These are phyloP conservation scores for Amphiprion clarkii DNA, from an alignment of 2,797 vertebrate genomes.

Conservation along the genomic window DNA sequence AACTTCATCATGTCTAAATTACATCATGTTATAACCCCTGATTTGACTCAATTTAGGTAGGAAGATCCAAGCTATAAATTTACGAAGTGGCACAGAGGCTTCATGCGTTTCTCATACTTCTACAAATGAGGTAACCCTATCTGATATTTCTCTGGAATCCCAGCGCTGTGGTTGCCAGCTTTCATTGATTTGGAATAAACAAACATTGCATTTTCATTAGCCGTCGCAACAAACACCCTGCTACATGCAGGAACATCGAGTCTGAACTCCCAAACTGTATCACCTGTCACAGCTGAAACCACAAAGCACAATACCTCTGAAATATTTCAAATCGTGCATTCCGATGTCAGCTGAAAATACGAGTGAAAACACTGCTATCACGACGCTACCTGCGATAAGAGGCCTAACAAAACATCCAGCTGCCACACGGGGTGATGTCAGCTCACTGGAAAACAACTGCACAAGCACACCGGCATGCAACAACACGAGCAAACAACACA, in stretches of 20 bases:
- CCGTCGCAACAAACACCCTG: neutral
- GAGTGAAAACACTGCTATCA: neutral
- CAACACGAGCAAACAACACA: conserved; percentile 14
- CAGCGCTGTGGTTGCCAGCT: neutral
- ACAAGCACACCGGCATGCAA: neutral
- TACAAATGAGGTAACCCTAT: neutral
- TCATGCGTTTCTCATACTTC: neutral
- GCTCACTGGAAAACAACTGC: conserved; percentile 3
- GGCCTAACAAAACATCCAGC: conserved; percentile 10
- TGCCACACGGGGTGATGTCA: conserved; percentile 4
- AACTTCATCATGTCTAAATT: too few relatives aligned
- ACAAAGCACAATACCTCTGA: conserved; percentile 41
- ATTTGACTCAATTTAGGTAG: neutral
- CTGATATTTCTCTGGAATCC: neutral
- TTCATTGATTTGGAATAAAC: conserved; percentile 14
- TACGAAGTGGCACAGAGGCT: neutral
- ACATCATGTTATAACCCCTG: neutral
- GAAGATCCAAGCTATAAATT: neutral
- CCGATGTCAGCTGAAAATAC: conserved; percentile 30
- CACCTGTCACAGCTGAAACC: conserved; percentile 19
- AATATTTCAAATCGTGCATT: conserved; percentile 51
- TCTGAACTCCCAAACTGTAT: neutral
- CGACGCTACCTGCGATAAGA: conserved; percentile 23
- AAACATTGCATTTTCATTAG: neutral
- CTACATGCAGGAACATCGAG: neutral